A percentile compares a stretch with the other conserved stretches of the same genome.
Conservation (phyloP, 2,888 invertebrate species). For the Caenorhabditis becei region DNA sequence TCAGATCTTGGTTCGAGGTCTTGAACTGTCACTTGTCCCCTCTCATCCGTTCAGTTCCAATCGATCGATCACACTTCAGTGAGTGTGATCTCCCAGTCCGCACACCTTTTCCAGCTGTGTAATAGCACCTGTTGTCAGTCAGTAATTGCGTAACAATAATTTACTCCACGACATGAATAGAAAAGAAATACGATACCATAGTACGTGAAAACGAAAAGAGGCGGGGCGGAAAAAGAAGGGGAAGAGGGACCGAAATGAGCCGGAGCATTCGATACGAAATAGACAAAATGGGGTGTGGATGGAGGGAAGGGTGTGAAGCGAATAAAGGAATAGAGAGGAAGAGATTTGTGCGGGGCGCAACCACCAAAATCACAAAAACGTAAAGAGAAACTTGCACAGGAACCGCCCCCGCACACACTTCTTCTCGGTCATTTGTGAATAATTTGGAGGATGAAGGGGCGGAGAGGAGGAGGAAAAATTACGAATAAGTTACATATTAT, state of each 20-base stretch:
- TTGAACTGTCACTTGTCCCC: not conserved
- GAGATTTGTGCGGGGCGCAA: constrained; percentile 46
- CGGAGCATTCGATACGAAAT: constrained; percentile 40
- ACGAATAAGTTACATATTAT: constrained; percentile 57
- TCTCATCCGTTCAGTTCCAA: no score
- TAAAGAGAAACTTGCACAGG: constrained; percentile 23
- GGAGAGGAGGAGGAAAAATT: constrained; percentile 31
- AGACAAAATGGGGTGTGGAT: constrained; percentile 12
- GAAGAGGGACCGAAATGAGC: no score
- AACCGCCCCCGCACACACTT: constrained; percentile 26
- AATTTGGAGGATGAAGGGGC: constrained; percentile 18
- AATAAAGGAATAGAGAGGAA: constrained; percentile 15
- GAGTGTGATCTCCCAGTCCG: not conserved
- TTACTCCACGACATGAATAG: constrained; percentile 33
- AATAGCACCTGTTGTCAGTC: not conserved
- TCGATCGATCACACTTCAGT: no score
- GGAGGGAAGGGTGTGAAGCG: constrained; percentile 21
- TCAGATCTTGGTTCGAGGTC: not conserved
- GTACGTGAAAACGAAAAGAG: constrained; percentile 20
- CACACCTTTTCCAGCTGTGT: not conserved
- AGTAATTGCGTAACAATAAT: constrained; percentile 32
- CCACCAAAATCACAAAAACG: constrained; percentile 52
- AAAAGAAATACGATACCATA: constrained; percentile 34
- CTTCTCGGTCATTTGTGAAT: constrained; percentile 35
- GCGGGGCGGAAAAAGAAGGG: constrained; percentile 1